phyloP scores from a whole-genome alignment of 1,140 invertebrate species.

The Phymorhynchus buccinoides region DNA sequence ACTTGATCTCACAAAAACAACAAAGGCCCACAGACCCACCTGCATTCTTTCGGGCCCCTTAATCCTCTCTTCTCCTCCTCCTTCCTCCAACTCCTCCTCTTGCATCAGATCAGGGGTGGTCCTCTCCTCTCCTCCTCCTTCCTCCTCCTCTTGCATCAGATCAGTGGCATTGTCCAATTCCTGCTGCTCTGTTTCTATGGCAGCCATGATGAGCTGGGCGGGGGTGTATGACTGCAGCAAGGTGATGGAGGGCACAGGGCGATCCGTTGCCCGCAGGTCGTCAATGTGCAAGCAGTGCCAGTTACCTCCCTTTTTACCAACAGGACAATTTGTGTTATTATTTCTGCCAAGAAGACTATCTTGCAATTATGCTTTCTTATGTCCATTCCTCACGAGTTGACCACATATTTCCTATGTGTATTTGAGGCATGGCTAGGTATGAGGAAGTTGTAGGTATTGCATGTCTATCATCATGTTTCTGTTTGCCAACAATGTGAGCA shows the following conservation, averaged over 20 bases:
- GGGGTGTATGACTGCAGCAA: constrained; percentile 25
- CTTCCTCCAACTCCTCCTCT: background rate
- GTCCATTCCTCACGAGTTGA: too few relatives aligned
- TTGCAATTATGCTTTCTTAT: too few relatives aligned
- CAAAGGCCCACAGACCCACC: background rate
- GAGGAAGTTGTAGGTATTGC: too few relatives aligned
- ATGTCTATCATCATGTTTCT: too few relatives aligned
- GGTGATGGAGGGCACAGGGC: constrained; percentile 29
- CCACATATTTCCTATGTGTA: too few relatives aligned
- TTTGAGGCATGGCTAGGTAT: too few relatives aligned
- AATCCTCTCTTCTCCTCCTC: background rate
- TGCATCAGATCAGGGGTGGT: too few relatives aligned
- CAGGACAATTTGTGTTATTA: too few relatives aligned
- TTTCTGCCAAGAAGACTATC: too few relatives aligned
- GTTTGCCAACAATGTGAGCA: too few relatives aligned
- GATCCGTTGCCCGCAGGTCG: constrained; percentile 55
- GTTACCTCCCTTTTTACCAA: constrained; percentile 63
- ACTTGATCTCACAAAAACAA: background rate
- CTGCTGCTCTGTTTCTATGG: background rate
- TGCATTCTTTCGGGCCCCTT: background rate
- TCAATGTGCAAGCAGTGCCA: constrained; percentile 70
- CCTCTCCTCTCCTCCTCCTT: background rate
- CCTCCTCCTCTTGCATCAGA: background rate
- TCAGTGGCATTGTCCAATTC: background rate
- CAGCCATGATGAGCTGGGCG: constrained; percentile 12